phyloP scores from a whole-genome alignment of 2,888 invertebrate species.

The Dione juno region DNA sequence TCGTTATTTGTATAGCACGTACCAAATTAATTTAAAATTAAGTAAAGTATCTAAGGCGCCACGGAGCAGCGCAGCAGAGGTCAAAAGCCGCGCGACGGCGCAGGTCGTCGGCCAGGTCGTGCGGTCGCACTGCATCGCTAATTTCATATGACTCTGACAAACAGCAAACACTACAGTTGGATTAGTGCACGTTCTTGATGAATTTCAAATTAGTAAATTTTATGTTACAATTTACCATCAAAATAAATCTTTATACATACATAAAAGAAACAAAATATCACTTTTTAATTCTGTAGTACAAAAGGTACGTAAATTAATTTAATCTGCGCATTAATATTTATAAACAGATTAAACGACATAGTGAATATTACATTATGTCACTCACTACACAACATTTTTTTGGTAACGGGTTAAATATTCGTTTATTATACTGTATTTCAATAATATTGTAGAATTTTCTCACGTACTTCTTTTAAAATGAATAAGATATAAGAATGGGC shows the following conservation, averaged over 20 bases:
- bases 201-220: constrained; percentile 42
- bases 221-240: neutral
- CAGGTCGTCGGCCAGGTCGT: constrained; percentile 63
- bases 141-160: constrained; percentile 60
- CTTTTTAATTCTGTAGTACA: too few species aligned
- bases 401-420: too few species aligned
- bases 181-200: constrained; percentile 50
- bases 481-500: too few species aligned
- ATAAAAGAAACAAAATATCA: neutral
- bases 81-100: constrained; percentile 65
- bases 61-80: constrained; percentile 52
- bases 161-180: constrained; percentile 64
- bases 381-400: too few species aligned
- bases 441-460: too few species aligned
- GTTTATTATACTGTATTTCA: too few species aligned
- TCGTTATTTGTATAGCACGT: too few species aligned
- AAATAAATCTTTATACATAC: neutral
- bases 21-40: too few species aligned
- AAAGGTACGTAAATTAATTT: neutral
- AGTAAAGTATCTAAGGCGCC: constrained; percentile 14
- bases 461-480: too few species aligned
- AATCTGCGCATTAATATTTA: too few species aligned
- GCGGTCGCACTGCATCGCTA: constrained; percentile 66
- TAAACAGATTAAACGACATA: too few species aligned
- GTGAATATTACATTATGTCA: too few species aligned